phyloP scores from a whole-genome alignment of 2,888 invertebrate species.

The Drosophila neutralis region DNA sequence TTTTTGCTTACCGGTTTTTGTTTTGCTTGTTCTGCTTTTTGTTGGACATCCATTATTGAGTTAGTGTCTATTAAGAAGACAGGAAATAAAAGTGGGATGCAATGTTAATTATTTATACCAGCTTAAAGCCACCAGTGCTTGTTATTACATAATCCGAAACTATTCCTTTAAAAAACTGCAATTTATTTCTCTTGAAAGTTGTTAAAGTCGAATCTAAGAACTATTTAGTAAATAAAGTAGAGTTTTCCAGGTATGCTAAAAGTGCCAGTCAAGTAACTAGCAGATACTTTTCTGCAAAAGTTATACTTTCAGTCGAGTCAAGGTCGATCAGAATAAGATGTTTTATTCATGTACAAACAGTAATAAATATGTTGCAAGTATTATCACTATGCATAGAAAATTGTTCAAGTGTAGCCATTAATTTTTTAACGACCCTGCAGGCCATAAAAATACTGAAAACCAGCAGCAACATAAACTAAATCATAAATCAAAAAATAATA shows the following conservation, averaged over 20 bases:
- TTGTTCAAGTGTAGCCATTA: constrained; percentile 24
- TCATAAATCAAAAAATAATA: constrained; percentile 55
- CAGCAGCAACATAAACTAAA: constrained; percentile 29
- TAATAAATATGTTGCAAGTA: not conserved
- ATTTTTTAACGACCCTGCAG: constrained; percentile 36
- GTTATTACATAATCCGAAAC: not conserved
- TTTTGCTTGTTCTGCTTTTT: constrained; percentile 9
- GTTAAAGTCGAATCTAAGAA: not conserved
- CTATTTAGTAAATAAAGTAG: not conserved
- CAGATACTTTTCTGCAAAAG: not conserved
- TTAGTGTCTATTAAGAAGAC: constrained; percentile 48
- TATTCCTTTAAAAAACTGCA: not conserved
- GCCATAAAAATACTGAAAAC: constrained; percentile 34
- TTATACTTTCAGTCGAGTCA: not conserved
- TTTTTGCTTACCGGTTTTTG: constrained; percentile 3
- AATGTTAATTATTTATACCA: constrained; percentile 9
- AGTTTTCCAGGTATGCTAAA: not conserved
- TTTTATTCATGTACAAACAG: not conserved
- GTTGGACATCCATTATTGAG: constrained; percentile 60
- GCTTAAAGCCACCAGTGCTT: not conserved
- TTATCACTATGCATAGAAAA: constrained; percentile 1
- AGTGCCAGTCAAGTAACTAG: not conserved
- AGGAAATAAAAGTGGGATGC: not conserved
- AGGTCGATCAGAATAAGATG: not conserved
- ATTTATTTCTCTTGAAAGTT: not conserved